A percentile compares a stretch with the other conserved stretches of the same genome.
Evolutionary conservation across 2,797 vertebrate genomes (phyloP).

Genomic region (Myotis planiceps): DNA sequence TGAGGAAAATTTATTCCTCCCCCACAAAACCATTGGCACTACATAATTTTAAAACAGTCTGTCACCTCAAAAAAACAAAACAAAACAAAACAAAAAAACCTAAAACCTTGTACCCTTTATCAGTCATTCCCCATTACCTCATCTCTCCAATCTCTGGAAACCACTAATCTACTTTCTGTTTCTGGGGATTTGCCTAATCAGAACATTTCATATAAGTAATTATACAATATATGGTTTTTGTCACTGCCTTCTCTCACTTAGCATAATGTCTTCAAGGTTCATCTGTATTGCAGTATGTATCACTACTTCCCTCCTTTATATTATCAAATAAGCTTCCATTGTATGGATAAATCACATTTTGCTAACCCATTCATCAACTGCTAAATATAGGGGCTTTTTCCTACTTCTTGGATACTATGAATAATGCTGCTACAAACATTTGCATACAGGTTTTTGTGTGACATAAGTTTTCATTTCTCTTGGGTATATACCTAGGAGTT

Average conservation of each 20-base stretch:
- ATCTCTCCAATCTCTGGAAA: neutral
- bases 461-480: neutral
- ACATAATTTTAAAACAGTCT: neutral
- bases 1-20: neutral
- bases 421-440: neutral
- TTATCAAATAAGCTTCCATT: neutral
- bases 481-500: neutral
- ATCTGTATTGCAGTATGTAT: neutral
- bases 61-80: neutral
- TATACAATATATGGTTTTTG: neutral
- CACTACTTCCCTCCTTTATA: neutral
- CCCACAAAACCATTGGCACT: neutral
- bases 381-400: neutral
- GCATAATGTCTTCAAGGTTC: neutral
- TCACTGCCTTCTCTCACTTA: neutral
- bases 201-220: neutral
- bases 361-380: neutral
- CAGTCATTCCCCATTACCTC: neutral
- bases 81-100: neutral
- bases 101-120: neutral
- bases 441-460: neutral
- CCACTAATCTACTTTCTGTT: neutral
- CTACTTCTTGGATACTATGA: neutral
- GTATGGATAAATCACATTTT: neutral
- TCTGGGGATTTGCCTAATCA: neutral